Evolutionary conservation across 1,140 invertebrate genomes (phyloP), one percentile per base, ranked within the genome.

Genomic region (Neodiprion lecontei): DNA sequence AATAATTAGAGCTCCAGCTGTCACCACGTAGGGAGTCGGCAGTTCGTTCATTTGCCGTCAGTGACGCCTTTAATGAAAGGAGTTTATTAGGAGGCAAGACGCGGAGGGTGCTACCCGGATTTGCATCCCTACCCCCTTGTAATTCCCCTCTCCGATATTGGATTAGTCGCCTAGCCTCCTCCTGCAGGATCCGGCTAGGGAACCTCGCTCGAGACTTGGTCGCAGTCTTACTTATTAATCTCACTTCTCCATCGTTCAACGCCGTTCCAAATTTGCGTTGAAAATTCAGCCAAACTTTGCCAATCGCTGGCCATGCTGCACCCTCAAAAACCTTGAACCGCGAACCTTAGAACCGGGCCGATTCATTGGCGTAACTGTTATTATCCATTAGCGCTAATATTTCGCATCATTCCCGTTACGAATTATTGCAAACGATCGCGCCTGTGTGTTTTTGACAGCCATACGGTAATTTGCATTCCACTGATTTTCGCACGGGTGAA

Each of bases 141-240:
- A 83, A 83, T 82, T 83, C 80, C 76, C 72, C 53, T 61, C 79
- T 78, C 78, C 80, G 79, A 81, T 82, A 83, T 82, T 83, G 79
- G 79, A 83, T 83, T 83, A 83, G 81, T 77, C 78, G 73, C 48
- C 61, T 77, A 50, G 75, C 77, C 76, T 78, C 77, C 79, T 79
- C 78, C 74, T 40, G 28, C 53, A 61, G 53, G 53, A 61, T 61
- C n/a, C 53, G 9, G 53, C 53, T 17, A 17, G 53, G n/a, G 53
- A 14, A 61, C 53, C 53, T 5, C 5, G 53, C 11, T 61, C 53
- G 53, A n/a, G 53, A 61, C 53, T 61, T n/a, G 53, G 53, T 61
- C 53, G 53, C n/a, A 61, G 11, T 61, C 53, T 61, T 61, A 61
- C 53, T 61, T 61, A 61, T 61, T 61, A 61, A 61, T 61, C 8